A percentile compares a stretch with the other conserved stretches of the same genome.
phyloP scores from a whole-genome alignment of 2,113 vertebrate species.

The Tamias sibiricus region DNA sequence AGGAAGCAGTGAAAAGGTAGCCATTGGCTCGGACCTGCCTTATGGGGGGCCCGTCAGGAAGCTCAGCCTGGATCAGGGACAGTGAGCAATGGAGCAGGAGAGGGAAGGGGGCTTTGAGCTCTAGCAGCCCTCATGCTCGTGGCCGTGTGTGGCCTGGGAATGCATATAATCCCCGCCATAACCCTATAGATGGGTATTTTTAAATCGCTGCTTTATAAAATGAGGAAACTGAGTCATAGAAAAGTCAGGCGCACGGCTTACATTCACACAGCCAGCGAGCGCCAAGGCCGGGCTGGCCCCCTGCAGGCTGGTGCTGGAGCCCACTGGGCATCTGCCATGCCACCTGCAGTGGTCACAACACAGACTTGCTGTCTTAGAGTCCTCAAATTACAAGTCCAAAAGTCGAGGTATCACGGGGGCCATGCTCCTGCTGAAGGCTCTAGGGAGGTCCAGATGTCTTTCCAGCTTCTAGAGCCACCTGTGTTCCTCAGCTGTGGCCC shows the following conservation, averaged over 20 bases:
- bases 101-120: neutral
- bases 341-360: neutral
- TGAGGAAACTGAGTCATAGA: neutral
- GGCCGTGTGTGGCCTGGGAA: too few species aligned
- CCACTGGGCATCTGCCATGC: neutral
- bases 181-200: neutral
- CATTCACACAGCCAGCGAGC: neutral
- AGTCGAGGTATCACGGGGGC: neutral
- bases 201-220: neutral
- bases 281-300: neutral
- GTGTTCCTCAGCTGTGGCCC: too few species aligned
- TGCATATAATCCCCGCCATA: neutral
- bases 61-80: neutral
- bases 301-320: too few species aligned
- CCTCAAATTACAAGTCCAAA: neutral
- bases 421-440: neutral
- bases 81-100: neutral
- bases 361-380: neutral
- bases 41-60: neutral
- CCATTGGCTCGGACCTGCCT: neutral
- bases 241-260: neutral
- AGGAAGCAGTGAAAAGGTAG: neutral
- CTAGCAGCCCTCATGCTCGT: too few species aligned
- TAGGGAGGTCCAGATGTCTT: neutral
- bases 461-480: neutral